Percentiles rank a stretch among this genome's conserved stretches.
These are phyloP conservation scores for Coelopa frigida DNA, from an alignment of 1,140 invertebrate species.

Conservation along the genomic window DNA sequence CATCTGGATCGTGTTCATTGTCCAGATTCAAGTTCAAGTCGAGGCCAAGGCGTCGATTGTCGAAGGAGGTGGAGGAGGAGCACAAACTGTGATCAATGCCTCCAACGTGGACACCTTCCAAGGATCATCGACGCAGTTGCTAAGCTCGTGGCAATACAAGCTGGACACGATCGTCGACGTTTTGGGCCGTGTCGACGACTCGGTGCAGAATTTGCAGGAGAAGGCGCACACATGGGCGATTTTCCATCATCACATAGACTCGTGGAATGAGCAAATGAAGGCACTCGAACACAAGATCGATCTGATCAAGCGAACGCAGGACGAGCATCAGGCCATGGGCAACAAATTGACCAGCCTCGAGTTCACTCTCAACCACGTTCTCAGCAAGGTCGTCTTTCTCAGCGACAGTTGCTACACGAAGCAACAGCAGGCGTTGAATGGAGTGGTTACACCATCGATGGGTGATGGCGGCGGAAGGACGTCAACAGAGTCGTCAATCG, in stretches of 20 bases:
- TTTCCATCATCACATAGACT: slow-evolving; percentile 19
- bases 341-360: slow-evolving; percentile 23
- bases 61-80: too few species aligned
- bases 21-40: too few species aligned
- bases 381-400: slow-evolving; percentile 24
- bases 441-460: slow-evolving; percentile 1
- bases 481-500: too few species aligned
- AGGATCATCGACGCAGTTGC: too few species aligned
- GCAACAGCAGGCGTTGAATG: background rate
- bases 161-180: background rate
- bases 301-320: slow-evolving; percentile 20
- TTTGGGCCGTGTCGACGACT: slow-evolving; percentile 30
- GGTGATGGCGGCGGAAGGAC: slow-evolving; percentile 3
- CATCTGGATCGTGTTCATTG: too few species aligned
- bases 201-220: slow-evolving; percentile 32
- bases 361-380: slow-evolving; percentile 22
- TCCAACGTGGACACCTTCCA: too few species aligned
- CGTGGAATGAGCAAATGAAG: slow-evolving; percentile 19
- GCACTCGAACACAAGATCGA: slow-evolving; percentile 20
- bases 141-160: too few species aligned
- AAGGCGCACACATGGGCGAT: slow-evolving; percentile 19
- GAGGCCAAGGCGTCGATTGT: too few species aligned
- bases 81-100: too few species aligned
- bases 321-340: slow-evolving; percentile 13
- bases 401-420: slow-evolving; percentile 9